These are phyloP conservation scores for Argopecten irradians DNA, from an alignment of 1,140 invertebrate genomes.

Conservation along the genomic window DNA sequence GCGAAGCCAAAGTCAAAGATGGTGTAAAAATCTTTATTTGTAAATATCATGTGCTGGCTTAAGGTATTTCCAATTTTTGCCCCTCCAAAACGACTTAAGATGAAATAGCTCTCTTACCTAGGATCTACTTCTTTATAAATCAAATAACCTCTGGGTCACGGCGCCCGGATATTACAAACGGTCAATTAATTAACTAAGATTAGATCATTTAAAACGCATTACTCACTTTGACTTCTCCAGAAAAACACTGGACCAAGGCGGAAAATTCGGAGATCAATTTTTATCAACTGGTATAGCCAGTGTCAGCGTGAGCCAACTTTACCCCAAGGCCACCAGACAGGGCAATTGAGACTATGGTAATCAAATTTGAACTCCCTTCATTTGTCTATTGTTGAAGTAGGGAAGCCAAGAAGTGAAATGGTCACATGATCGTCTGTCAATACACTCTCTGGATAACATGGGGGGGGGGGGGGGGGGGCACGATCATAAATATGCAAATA, in stretches of 20 bases:
- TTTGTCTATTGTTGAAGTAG: not conserved
- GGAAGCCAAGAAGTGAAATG: not conserved
- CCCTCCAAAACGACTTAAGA: not conserved
- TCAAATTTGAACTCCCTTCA: not conserved
- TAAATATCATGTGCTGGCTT: not conserved
- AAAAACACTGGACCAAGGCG: conserved; percentile 13
- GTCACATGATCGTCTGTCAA: not conserved
- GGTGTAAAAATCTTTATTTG: too few relatives aligned
- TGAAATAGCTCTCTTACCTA: not conserved
- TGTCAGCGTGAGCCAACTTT: not conserved
- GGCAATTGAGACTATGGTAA: conserved; percentile 1
- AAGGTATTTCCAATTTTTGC: not conserved
- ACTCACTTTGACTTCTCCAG: not conserved
- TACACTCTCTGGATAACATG: not conserved
- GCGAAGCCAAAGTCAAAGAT: too few relatives aligned
- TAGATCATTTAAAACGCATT: not conserved
- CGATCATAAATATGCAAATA: too few relatives aligned
- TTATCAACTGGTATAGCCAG: not conserved
- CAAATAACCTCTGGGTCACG: not conserved
- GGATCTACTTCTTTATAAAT: not conserved
- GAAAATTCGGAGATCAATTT: not conserved
- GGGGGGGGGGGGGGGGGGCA: too few relatives aligned
- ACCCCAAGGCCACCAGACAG: not conserved
- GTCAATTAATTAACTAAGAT: not conserved
- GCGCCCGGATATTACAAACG: not conserved